Base-by-base conservation (phyloP, 2,113 vertebrate genomes). In the Herpetotheres cachinnans region DNA sequence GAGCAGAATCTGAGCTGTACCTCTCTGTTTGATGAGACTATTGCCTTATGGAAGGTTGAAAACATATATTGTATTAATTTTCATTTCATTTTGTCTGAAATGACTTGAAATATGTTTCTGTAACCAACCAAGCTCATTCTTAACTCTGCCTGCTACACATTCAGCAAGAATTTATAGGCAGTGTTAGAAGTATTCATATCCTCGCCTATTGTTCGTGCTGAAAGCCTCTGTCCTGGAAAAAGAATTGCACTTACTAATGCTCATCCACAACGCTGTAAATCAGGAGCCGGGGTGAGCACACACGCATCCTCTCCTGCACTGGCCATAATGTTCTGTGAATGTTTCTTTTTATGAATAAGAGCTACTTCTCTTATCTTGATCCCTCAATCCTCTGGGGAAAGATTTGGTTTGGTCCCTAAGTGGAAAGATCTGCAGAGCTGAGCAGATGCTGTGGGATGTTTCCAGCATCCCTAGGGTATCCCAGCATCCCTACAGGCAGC, bases 141-240 rank as follows among this genome's bases (percentile, higher is more conserved):
- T 73, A 80, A 80, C 74, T 70, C 70, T 77, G 49, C 54, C 20
- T 80, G 52, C 67, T 87, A 47, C 49, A 52, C 73, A 65, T 78
- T 89, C 47, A 89, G 22, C 30, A 69, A 55, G 73, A 82, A 96
- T 97, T 95, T 95, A 87, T 89, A 66, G 86, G 49, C 83, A 70
- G 11, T 30, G 56, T 71, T 89, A 40, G 27, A 50, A 86, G 56
- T 36, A 52, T 58, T 87, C 83, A 42, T 76, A 77, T 65, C 83
- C 83, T 76, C 0, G 0, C 27, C 86, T 69, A 16, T 42, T 95
- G 69, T 77, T 94, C 5, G 3, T 89, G 70, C 89, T 34, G 49
- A 87, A 92, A 95, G 40, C 40, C 49, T 84, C 70, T 87, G 61
- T 79, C 86, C 89, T 73, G 77, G 52, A 69, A 92, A 42, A 92